phyloP scores from a whole-genome alignment of 2,113 vertebrate genomes.

The Bagarius yarrelli region DNA sequence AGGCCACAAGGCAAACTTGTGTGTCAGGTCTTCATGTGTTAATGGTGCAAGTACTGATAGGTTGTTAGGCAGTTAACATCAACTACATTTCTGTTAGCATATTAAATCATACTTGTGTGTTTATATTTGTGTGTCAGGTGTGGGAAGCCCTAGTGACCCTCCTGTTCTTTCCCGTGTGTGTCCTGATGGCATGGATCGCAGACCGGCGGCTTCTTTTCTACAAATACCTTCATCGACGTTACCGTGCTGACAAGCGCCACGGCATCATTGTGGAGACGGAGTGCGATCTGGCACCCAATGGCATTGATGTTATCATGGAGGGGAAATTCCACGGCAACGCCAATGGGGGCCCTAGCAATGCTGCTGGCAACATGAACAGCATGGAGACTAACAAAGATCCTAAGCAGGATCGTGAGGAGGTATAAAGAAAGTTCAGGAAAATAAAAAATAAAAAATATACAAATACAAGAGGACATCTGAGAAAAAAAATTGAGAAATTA shows the following conservation, averaged over 20 bases:
- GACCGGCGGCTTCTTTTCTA: conserved; percentile 90
- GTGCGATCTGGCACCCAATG: conserved; percentile 79
- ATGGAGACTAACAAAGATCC: conserved; percentile 78
- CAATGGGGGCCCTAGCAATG: conserved; percentile 55
- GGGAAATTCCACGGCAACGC: conserved; percentile 66
- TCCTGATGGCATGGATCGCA: conserved; percentile 90
- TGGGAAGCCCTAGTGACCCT: conserved; percentile 92
- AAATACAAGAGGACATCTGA: background rate
- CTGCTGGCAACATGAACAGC: conserved; percentile 59
- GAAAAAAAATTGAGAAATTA: background rate
- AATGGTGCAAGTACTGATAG: background rate
- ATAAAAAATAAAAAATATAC: background rate
- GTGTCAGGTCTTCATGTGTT: background rate
- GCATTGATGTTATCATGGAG: conserved; percentile 76
- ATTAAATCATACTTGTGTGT: background rate
- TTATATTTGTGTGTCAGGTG: conserved; percentile 62
- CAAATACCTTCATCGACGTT: conserved; percentile 90
- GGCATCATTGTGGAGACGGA: conserved; percentile 93
- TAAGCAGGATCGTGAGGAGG: conserved; percentile 84
- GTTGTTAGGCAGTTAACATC: background rate
- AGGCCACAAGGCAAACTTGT: background rate
- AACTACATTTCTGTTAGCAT: background rate
- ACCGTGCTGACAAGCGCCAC: conserved; percentile 85
- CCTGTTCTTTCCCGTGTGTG: conserved; percentile 89
- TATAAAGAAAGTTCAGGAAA: conserved; percentile 31